Evolutionary conservation across 1,140 invertebrate genomes (phyloP), one percentile per base, ranked within the genome.

Genomic region (Melipona quadrifasciata): DNA sequence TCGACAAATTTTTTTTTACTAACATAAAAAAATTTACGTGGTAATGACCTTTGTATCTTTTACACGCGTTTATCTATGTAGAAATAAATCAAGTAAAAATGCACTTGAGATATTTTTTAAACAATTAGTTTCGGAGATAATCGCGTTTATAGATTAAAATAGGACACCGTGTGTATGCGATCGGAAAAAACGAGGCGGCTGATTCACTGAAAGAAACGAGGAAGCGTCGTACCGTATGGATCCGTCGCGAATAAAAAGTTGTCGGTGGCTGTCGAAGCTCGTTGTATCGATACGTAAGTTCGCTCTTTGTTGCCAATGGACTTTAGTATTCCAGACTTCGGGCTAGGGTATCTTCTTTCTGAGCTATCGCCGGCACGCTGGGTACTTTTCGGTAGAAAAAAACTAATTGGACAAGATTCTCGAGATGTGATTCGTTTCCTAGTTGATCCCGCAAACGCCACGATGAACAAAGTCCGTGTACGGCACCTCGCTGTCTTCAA

Each of bases 331-430:
- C 31, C 31, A 31, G 31, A 31, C 31, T 31, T 31, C 31, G 2
- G 11, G 27, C 1, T 24, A 12, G 39, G n/a, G n/a, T 72, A 19
- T 14, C 11, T 72, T 51, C 71, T 53, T 72, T 53, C 17, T 3
- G 24, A 27, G 10, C 47, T 53, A 8, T 5, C 57, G n/a, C 16
- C 58, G 74, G 17, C 57, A 24, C 74, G 3, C 12, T 58, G 5
- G 27, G n/a, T n/a, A n/a, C n/a, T 76, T 55, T 61, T 21, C 27
- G 12, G 19, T 31, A 19, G n/a, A 57, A 86, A 89, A 88, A 89
- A 86, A 78, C 67, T 84, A 87, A 89, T 89, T 89, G 87, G 79
- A 89, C 85, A 89, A 86, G 85, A 89, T 89, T 89, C 82, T 82
- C 75, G 78, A 75, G 77, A 84, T 80, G 83, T 82, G 87, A 89